These are phyloP conservation scores for Paedocypris sp. DNA, from an alignment of 2,113 vertebrate species.

Conservation along the genomic window DNA sequence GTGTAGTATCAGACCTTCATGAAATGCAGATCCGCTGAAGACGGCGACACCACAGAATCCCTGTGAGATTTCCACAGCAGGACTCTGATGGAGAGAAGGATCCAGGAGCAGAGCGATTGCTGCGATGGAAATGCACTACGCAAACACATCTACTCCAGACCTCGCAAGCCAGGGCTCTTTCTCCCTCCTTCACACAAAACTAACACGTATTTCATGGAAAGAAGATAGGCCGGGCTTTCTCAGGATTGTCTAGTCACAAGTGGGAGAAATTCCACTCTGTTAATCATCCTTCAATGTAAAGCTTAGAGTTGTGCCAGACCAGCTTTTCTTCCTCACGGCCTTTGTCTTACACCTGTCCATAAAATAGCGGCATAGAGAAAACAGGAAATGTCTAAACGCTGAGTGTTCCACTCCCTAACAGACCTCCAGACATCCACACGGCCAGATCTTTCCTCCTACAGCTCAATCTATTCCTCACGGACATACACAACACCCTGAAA, in stretches of 20 bases:
- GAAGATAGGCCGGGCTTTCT: neutral
- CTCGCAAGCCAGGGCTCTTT: no score
- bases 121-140: slow-evolving; percentile 7
- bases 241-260: neutral
- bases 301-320: neutral
- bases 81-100: neutral
- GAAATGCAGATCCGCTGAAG: neutral
- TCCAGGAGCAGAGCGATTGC: neutral
- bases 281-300: neutral
- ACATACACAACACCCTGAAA: slow-evolving; percentile 4
- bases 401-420: neutral
- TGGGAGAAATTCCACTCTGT: no score
- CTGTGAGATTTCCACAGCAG: slow-evolving; percentile 9
- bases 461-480: neutral
- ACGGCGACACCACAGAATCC: neutral
- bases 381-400: slow-evolving; percentile 37
- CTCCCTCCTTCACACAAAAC: no score
- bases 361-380: slow-evolving; percentile 26
- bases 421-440: slow-evolving; percentile 33
- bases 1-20: no score
- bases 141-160: neutral
- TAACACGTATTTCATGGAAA: neutral
- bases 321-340: no score
- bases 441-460: slow-evolving; percentile 21
- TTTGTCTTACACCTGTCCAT: slow-evolving; percentile 37